Base-by-base conservation (phyloP, 2,888 invertebrate species). In the Cryptocephalus moraei region DNA sequence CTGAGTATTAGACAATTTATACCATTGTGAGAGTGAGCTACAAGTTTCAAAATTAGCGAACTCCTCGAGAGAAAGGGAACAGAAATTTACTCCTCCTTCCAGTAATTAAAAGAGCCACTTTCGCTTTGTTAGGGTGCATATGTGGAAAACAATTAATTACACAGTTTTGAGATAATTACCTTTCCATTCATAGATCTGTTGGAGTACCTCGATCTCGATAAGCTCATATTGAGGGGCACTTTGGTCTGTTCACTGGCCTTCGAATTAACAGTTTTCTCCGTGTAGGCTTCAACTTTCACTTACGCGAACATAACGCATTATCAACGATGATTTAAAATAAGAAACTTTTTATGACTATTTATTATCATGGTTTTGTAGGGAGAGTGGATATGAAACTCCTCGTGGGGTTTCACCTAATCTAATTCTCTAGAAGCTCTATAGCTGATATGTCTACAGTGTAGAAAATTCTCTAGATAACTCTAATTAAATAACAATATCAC, bases 141-240 rank as follows among this genome's bases (percentile, higher is more conserved):
- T n/a, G n/a, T n/a, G n/a, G n/a, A n/a, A 22, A 22, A 22, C 22
- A 22, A 22, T 22, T 2, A 22, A 22, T 22, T 22, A 22, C 2
- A 22, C 22, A 22, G 2, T 22, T 22, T 22, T 22, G 6, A 22
- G 40, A 59, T 58, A 60, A 51, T 60, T 64, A 65, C 65, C 65
- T 65, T 65, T 52, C 64, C 65, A 59, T 64, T 65, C 58, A 60
- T 57, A 38, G 56, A 56, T 53, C 64, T 55, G 50, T 56, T 64
- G 39, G 63, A 61, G 54, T 64, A 54, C 49, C 63, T 63, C 43
- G 65, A 65, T 49, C 64, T 61, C 43, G 62, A 59, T 49, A 63
- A 55, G 55, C 65, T 65, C 65, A 65, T 65, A 11, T 42, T 41
- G 12, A 12, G 4, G 36, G 22, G 22, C 22, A 22, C 36, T 36